Conservation (phyloP, 2,113 vertebrate species). For the Albula goreensis region DNA sequence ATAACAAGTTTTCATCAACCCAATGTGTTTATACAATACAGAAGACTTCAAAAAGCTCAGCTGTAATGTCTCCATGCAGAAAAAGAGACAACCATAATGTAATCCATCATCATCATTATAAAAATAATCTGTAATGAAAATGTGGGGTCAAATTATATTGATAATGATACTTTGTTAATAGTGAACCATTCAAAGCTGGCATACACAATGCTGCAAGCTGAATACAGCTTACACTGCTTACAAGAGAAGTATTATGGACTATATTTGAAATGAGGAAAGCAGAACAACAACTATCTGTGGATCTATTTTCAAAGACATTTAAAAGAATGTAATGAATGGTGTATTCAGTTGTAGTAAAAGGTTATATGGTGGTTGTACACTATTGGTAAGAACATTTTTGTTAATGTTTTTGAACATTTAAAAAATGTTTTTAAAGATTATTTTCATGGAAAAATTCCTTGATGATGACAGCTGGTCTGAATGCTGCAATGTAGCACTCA, state of each 20-base stretch:
- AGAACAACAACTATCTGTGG: no score
- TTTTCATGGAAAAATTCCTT: background rate
- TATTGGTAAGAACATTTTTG: no score
- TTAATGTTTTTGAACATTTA: no score
- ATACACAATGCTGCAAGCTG: background rate
- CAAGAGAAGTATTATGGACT: background rate
- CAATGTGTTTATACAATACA: no score
- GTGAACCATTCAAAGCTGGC: no score
- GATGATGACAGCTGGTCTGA: background rate
- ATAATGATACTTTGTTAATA: no score
- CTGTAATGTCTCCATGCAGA: background rate
- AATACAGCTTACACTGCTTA: background rate
- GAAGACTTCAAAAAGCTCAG: background rate
- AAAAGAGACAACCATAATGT: background rate
- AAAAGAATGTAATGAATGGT: no score
- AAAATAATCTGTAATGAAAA: background rate
- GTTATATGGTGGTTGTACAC: no score
- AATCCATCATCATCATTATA: background rate
- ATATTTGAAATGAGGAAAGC: background rate
- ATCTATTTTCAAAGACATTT: no score
- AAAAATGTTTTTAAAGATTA: background rate
- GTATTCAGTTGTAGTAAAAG: no score
- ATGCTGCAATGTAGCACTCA: background rate
- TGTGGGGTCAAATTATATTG: no score
- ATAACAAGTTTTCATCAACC: background rate